Evolutionary conservation across 1,140 invertebrate genomes (phyloP), one percentile per base, ranked within the genome.

Genomic region (Euwallacea similis): DNA sequence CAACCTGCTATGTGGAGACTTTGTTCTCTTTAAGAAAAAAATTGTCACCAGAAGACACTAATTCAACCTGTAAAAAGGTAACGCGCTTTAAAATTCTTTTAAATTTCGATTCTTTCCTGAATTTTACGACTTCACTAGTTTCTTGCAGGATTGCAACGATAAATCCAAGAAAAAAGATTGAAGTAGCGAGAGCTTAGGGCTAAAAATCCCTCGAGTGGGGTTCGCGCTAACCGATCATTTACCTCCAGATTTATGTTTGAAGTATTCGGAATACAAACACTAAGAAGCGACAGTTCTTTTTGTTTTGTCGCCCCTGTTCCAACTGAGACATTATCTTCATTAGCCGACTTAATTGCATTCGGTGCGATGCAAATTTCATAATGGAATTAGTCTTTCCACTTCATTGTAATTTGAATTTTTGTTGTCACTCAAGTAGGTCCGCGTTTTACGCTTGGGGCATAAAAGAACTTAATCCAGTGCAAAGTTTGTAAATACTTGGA

Each of bases 221-320:
- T 80, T 75, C 75, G 79, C 74, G 78, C 76, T 79, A 81, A 81
- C 80, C 80, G 80, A 81, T 81, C 80, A 79, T 79, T 81, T 81
- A 81, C 78, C 76, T 75, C 69, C 73, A 73, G 76, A 81, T 81
- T 81, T 81, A 81, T 81, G 79, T 77, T 71, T 76, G 75, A 75
- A 76, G 78, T 79, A 80, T 79, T 74, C 77, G 42, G 76, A 80
- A 79, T 80, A 79, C 78, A 80, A 80, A 80, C 76, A 80, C 74
- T 46, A 65, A 72, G 71, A 69, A 71, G 42, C 9, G 46, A 50
- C 46, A 50, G 9, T 50, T 50, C 46, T 50, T 50, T 13, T 59
- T 59, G 21, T 33, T 59, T 59, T 59, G 56, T 59, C 56, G 56
- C 56, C 56, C n/a, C 42, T 59, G 8, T 59, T 41, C 8, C 10